These are phyloP conservation scores for Meiosimyza platycephala DNA, from an alignment of 2,888 invertebrate genomes.

Conservation along the genomic window DNA sequence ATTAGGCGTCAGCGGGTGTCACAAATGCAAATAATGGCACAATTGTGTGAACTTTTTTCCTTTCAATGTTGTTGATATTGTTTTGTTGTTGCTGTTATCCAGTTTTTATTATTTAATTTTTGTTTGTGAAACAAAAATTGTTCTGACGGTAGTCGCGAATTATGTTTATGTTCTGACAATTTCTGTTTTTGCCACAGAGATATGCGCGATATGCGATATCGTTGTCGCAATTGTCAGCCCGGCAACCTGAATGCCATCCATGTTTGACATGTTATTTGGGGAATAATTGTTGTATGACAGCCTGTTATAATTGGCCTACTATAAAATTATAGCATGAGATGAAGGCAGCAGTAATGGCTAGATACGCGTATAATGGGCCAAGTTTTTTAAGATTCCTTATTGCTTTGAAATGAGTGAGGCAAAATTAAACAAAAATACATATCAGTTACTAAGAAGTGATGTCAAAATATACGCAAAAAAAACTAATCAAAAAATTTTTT, in stretches of 20 bases:
- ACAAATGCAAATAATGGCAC: conserved; percentile 65
- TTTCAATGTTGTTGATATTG: conserved; percentile 34
- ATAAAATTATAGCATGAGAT: too few species aligned
- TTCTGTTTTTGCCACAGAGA: conserved; percentile 1
- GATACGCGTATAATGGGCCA: too few species aligned
- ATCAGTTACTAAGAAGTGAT: too few species aligned
- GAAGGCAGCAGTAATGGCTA: too few species aligned
- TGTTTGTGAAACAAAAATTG: conserved; percentile 37
- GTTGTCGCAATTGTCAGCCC: conserved; percentile 1
- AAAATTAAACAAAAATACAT: too few species aligned
- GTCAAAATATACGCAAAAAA: too few species aligned
- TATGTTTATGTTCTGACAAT: conserved; percentile 32
- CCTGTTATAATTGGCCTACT: conserved; percentile 8
- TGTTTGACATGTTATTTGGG: conserved; percentile 23
- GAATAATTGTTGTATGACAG: conserved; percentile 1
- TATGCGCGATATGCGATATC: conserved; percentile 3
- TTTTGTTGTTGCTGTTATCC: conserved; percentile 45
- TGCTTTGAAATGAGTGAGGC: too few species aligned
- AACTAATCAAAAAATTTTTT: too few species aligned
- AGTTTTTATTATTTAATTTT: conserved; percentile 58
- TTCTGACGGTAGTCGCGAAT: conserved; percentile 36
- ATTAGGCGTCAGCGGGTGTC: conserved; percentile 49
- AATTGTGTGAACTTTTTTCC: conserved; percentile 50
- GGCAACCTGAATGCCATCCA: not conserved
- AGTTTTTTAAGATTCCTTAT: too few species aligned